Conservation (phyloP, 2,113 vertebrate genomes). For the Stomatorhinus ivindoensis region DNA sequence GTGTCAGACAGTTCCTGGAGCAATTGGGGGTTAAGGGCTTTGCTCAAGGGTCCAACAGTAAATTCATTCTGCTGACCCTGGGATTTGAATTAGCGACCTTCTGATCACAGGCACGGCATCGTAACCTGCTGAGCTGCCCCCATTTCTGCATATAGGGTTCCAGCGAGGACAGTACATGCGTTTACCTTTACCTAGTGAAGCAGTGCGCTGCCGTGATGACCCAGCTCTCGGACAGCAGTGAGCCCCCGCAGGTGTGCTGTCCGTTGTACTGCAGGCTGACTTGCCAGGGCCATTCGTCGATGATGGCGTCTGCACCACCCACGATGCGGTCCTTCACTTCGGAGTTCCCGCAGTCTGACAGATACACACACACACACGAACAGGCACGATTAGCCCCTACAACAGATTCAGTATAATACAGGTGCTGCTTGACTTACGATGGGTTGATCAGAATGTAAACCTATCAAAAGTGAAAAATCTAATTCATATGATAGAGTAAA, state of each 20-base stretch:
- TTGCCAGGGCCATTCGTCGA: slow-evolving; percentile 83
- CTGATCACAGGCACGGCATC: neutral
- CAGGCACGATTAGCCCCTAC: neutral
- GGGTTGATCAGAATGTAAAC: too few species aligned
- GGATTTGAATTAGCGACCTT: neutral
- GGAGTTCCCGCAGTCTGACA: slow-evolving; percentile 64
- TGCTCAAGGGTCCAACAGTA: neutral
- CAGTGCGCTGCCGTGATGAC: slow-evolving; percentile 76
- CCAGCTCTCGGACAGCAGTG: slow-evolving; percentile 68
- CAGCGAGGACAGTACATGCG: neutral
- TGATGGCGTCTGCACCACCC: slow-evolving; percentile 60
- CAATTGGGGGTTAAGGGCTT: neutral
- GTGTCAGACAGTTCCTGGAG: neutral
- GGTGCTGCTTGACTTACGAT: neutral
- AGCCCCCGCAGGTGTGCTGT: slow-evolving; percentile 76
- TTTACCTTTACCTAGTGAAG: slow-evolving; percentile 54
- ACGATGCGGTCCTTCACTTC: slow-evolving; percentile 57
- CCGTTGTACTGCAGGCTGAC: slow-evolving; percentile 72
- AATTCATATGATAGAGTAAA: neutral
- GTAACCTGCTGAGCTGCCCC: neutral
- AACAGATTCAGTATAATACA: neutral
- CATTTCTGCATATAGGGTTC: neutral
- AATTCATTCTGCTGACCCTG: neutral
- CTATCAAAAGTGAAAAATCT: too few species aligned
- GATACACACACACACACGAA: slow-evolving; percentile 3